Base-by-base conservation (phyloP, 2,797 vertebrate species). In the Trichosurus vulpecula region DNA sequence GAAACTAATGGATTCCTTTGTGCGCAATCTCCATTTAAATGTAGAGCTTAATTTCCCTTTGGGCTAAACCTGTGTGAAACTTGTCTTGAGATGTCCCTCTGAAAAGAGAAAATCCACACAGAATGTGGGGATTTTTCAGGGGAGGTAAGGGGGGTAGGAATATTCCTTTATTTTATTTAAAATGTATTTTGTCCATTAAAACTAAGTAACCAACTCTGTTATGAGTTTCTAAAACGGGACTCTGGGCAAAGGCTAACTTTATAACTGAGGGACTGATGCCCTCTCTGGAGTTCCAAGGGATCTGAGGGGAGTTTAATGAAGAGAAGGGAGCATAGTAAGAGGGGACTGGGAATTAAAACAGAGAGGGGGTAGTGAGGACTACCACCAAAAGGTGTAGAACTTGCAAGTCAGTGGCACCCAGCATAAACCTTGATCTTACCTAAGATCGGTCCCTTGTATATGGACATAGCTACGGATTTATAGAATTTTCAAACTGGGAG, bases 21-120 rank as follows among this genome's bases (percentile, higher is more conserved):
- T 98, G 98, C 98, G 97, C 98, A 99, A 99, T 99, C 98, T 98
- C 98, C 98, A 99, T 99, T 99, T 99, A 99, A 99, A 99, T 98
- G 98, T 98, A 98, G 98, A 98, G 97, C 98, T 99, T 99, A 99
- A 99, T 99, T 99, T 99, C 98, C 98, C 98, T 99, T 98, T 99
- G 97, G 98, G 98, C 98, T 98, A 98, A 99, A 99, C 98, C 98
- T 98, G 98, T 98, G 98, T 98, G 98, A 99, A 98, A 99, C 98
- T 98, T 98, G 98, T 98, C 97, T 98, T 97, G 97, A 98, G 98
- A 99, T 98, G 98, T 97, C 98, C 98, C 98, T 98, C 98, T 97
- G 97, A 97, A 98, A 98, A 98, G 97, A 94, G 90, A 97, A 97
- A 97, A 91, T 96, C 96, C 96, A 97, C 97, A 92, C 95, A 98